Base-by-base conservation (phyloP, 2,797 vertebrate species). In the Halcyon leucocephala region DNA sequence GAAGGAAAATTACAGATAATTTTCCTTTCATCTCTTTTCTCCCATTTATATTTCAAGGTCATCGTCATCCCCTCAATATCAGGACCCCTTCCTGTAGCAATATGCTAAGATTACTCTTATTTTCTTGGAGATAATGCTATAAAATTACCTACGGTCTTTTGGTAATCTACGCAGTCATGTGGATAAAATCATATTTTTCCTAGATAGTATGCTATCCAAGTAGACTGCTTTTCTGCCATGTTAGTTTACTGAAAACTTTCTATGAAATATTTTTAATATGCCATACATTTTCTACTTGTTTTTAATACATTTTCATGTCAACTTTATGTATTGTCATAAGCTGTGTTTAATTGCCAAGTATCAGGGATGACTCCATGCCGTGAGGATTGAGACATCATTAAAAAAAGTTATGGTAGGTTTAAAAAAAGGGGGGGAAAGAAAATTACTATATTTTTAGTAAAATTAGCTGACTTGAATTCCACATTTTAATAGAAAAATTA, bases 21-120 rank as follows among this genome's bases (percentile, higher is more conserved):
- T 96, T 95, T 97, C 89, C 93, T 95, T 92, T 96, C 93, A 96
- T 96, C 87, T 94, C 62, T 94, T 86, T 79, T 94, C 80, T 31
- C 14, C 86, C 83, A 88, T 87, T 96, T 92, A 54, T 96, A 84
- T 93, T 92, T 91, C 78, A 89, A 87, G 87, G 92, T 95, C 61
- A 25, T 81, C 64, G 49, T 86, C 71, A 82, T 91, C 79, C 58
- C 86, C 67, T 89, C 93, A 91, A 90, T 94, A 95, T 81, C 91
- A 93, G 25, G 64, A 92, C 64, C 67, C 83, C 67, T 95, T 73
- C 78, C 69, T 83, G 46, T 57, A 82, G 87, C 87, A 95, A 78
- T 88, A 93, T 91, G 74, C 1, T 91, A 78, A 95, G 80, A 96
- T 97, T 97, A 92, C 94, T 96, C 89, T 96, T 93, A 92, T 93